Evolutionary conservation across 1,140 invertebrate species (phyloP).

Genomic region (Listronotus bonariensis): DNA sequence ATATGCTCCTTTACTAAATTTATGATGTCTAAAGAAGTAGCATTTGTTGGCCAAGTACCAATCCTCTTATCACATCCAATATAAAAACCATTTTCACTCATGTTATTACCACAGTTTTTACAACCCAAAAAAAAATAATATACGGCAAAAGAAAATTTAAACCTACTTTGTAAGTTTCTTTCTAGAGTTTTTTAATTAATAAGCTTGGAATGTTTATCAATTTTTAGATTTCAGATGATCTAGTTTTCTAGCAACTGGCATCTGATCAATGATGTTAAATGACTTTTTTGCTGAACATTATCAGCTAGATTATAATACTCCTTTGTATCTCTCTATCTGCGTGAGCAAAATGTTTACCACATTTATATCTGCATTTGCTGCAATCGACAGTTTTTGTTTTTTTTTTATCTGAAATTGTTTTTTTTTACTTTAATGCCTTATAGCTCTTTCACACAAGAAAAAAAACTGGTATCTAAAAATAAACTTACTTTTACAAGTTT

Average conservation of each 20-base stretch:
- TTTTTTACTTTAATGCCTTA: too few species aligned
- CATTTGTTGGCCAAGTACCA: neutral
- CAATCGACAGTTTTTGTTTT: too few species aligned
- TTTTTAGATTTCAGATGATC: slow-evolving; percentile 1
- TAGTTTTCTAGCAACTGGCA: neutral
- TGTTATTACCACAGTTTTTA: neutral
- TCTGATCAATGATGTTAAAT: too few species aligned
- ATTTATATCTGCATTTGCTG: too few species aligned
- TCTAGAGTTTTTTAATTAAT: neutral
- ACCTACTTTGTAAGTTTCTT: neutral
- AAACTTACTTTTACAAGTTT: too few species aligned
- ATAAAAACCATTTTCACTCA: neutral
- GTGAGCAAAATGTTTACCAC: too few species aligned
- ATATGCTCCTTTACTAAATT: neutral
- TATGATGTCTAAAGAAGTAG: neutral
- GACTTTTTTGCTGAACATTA: too few species aligned
- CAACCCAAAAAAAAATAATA: neutral
- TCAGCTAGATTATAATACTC: too few species aligned
- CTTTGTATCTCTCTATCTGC: too few species aligned
- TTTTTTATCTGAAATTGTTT: too few species aligned
- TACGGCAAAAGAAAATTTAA: neutral
- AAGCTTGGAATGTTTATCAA: neutral
- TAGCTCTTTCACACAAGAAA: too few species aligned
- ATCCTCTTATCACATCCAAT: neutral
- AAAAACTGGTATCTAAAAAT: too few species aligned